These are phyloP conservation scores for Scelioninae gen. 2 DNA, from an alignment of 2,888 invertebrate species.

Conservation along the genomic window DNA sequence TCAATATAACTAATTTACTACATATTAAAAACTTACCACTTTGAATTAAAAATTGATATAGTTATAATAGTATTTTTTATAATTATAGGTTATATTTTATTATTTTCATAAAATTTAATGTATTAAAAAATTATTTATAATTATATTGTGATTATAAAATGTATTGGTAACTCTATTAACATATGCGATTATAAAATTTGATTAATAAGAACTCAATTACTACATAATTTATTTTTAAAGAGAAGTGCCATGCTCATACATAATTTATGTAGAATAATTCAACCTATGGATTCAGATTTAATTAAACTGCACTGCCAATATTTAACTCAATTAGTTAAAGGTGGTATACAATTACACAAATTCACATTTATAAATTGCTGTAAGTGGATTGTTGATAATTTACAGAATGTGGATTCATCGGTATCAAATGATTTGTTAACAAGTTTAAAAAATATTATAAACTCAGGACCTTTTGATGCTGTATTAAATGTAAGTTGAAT, in stretches of 20 bases:
- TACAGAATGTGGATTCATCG: constrained; percentile 62
- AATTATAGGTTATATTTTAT: too few species aligned
- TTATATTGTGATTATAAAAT: too few species aligned
- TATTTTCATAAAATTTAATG: too few species aligned
- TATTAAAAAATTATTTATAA: too few species aligned
- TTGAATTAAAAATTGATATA: too few species aligned
- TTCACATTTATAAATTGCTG: constrained; percentile 63
- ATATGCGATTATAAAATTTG: too few species aligned
- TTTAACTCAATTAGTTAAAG: constrained; percentile 65
- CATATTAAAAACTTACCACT: too few species aligned
- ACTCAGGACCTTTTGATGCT: constrained; percentile 62
- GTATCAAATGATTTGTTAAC: constrained; percentile 62
- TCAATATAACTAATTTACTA: too few species aligned
- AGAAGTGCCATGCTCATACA: constrained; percentile 64
- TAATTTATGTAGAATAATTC: constrained; percentile 65
- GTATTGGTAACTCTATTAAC: too few species aligned
- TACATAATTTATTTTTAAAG: too few species aligned
- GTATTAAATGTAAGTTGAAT: constrained; percentile 64
- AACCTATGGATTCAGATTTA: constrained; percentile 64
- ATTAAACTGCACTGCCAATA: constrained; percentile 67
- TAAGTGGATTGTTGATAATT: constrained; percentile 66
- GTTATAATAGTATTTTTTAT: too few species aligned
- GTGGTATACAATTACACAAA: constrained; percentile 63
- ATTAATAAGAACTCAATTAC: too few species aligned
- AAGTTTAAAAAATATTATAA: constrained; percentile 65